Base-by-base conservation (phyloP, 2,888 invertebrate genomes). In the Caenorhabditis becei region DNA sequence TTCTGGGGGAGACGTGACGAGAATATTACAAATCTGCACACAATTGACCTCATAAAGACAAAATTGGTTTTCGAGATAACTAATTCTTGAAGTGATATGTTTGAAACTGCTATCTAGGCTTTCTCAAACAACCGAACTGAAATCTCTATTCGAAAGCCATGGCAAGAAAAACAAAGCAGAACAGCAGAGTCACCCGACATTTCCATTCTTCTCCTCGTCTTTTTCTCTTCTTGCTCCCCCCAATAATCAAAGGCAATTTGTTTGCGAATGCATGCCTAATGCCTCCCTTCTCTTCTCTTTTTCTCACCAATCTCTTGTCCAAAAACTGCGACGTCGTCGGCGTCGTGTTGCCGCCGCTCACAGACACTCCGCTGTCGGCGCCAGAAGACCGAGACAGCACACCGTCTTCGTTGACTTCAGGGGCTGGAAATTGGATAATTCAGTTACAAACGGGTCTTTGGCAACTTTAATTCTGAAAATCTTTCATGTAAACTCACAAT, bases 221-320 rank as follows among this genome's bases (percentile, higher is more conserved):
- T 16, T 18, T 37, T 49, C 44, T 23, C 56, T 47, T 51, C 10
- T 3, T 32, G 8, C 16, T 51, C 47, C 20, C 37, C 16, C n/a
- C 53, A 24, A 51, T 53, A 37, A 53, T 65, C 65, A 53, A n/a
- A 51, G 65, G 7, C 59, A 59, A 44, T 59, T 59, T 59, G 66
- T 53, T 8, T 26, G 47, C 62, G 23, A 63, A 65, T 65, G 65
- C 63, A 63, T 63, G 49, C 28, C 63, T 32, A 67, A 69, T 58
- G 24, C 44, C 16, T 26, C 49, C n/a, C n/a, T 59, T 24, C n/a
- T 20, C 53, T 11, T 32, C 24, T 67, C 32, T 67, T 28, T 11
- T 7, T 37, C 83, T 79, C 23, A 87, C 86, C 80, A 83, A 75
- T 82, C 87, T 63, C 49, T 86, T 87, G 20, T 82, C 84, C 32